Conservation (phyloP, 2,113 vertebrate genomes). For the Myodes glareolus region DNA sequence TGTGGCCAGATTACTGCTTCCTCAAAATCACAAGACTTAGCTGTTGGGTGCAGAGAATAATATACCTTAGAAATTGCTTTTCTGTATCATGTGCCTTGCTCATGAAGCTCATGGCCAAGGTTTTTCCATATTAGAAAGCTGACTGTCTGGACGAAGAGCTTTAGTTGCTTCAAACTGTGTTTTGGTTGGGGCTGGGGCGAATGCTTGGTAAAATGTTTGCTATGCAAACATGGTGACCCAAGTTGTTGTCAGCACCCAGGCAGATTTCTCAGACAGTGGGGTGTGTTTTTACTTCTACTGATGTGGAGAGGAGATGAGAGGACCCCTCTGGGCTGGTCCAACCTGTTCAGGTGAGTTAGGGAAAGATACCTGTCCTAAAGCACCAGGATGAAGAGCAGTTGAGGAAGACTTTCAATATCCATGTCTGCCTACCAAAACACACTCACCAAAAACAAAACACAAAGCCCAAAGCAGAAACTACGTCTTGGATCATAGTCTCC, state of each 20-base stretch:
- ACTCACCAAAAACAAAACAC: not conserved
- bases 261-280: not conserved
- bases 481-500: not conserved
- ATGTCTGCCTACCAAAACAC: not conserved
- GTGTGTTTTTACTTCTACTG: too few relatives aligned
- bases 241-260: not conserved
- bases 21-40: not conserved
- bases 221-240: not conserved
- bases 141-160: not conserved
- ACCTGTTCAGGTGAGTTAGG: too few relatives aligned
- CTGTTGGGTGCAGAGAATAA: not conserved
- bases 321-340: not conserved
- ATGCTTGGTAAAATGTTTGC: not conserved
- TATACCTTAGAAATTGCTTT: not conserved
- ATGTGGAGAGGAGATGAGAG: not conserved
- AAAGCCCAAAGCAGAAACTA: not conserved
- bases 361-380: not conserved
- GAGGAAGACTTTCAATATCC: not conserved
- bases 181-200: not conserved
- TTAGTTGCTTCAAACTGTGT: not conserved
- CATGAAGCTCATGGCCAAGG: not conserved
- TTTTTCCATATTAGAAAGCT: not conserved
- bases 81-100: not conserved
- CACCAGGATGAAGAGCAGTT: not conserved
- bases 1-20: not conserved